Evolutionary conservation across 2,888 invertebrate species (phyloP), one percentile per base, ranked within the genome.

Genomic region (Mythimna pallens): DNA sequence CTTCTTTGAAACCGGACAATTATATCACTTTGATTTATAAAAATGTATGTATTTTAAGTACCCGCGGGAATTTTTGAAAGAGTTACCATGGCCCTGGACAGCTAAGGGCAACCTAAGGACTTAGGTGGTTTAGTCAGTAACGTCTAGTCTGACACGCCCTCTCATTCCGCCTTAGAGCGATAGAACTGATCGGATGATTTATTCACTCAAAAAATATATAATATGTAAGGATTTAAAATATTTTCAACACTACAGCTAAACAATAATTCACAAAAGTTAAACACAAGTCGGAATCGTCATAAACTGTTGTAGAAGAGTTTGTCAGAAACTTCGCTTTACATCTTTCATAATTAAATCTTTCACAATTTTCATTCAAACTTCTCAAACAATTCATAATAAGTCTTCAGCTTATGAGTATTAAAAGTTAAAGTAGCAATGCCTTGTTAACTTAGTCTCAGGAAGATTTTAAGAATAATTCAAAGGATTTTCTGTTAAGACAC

Each of bases 361-460:
- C 22, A 22, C n/a, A 65, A 65, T 34, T 47, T 55, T 43, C 59
- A 22, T 71, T 14, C n/a, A 61, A 73, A 43, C 43, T 70, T 30
- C 43, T 4, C 43, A 52, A 25, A 43, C 34, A 55, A 65, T 73
- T 58, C 50, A 47, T 63, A 12, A 10, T 10, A 3, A 43, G 9
- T 30, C 54, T 54, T 52, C 55, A 12, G 50, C 20, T 71, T 71
- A 30, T 8, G 47, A 25, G 30, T 25, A 40, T 61, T 20, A n/a
- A 43, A 57, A 69, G 59, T 50, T 50, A 34, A 62, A 65, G 55
- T 34, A 20, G 52, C 25, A 52, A 76, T 62, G 30, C 9, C 30
- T 61, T 12, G 25, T 70, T 47, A 14, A 59, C 30, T 70, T 30
- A 64, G 22, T n/a, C 36, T 1, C 52, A 9, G 34, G 34, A 47